Evolutionary conservation across 2,888 invertebrate genomes (phyloP).

Genomic region (Achlya flavicornis): DNA sequence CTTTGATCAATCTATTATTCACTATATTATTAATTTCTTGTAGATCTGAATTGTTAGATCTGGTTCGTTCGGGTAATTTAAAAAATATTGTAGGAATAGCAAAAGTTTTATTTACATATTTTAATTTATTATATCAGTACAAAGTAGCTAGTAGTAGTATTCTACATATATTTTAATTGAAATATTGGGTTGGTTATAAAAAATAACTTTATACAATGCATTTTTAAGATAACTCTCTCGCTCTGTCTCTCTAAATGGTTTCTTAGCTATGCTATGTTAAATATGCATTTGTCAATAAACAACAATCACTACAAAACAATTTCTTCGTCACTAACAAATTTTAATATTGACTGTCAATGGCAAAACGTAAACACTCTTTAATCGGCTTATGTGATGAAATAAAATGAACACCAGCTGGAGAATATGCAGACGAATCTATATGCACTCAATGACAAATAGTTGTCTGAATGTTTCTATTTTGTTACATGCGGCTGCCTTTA

Average conservation of each 20-base stretch:
- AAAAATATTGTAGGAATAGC: conserved; percentile 30
- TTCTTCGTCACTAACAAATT: conserved; percentile 46
- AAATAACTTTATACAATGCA: not conserved
- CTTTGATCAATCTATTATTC: conserved; percentile 57
- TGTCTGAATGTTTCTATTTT: conserved; percentile 80
- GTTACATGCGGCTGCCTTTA: conserved; percentile 85
- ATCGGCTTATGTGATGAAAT: conserved; percentile 29
- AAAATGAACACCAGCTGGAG: conserved; percentile 24
- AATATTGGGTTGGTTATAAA: not conserved
- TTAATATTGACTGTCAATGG: conserved; percentile 19
- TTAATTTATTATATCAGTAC: conserved; percentile 55
- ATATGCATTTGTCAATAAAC: conserved; percentile 38
- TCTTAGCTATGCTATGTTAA: conserved; percentile 21
- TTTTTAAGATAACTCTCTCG: conserved; percentile 1
- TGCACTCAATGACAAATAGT: conserved; percentile 35
- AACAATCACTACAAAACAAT: conserved; percentile 31
- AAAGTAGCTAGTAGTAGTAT: conserved; percentile 76
- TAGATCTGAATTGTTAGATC: conserved; percentile 56
- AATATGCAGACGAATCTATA: conserved; percentile 18
- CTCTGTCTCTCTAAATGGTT: conserved; percentile 18
- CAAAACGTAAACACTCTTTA: conserved; percentile 26
- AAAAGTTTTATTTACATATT: conserved; percentile 25
- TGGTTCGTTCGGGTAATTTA: conserved; percentile 25
- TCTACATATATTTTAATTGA: not conserved
- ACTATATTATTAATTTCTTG: conserved; percentile 28